Evolutionary conservation across 2,888 invertebrate genomes (phyloP), one percentile per base, ranked within the genome.

Genomic region (Lochmaea crataegi): DNA sequence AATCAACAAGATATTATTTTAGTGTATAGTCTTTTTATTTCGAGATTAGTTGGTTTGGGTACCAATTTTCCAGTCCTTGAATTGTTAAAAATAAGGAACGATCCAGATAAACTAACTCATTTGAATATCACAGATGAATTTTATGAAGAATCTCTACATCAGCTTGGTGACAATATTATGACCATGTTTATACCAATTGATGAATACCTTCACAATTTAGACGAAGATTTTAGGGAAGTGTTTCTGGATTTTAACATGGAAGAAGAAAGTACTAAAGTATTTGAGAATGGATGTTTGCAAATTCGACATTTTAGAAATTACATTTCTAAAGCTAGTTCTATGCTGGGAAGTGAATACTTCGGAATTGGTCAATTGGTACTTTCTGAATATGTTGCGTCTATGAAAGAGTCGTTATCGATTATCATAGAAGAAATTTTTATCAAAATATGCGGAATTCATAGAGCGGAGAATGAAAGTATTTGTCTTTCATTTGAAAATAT

Each of bases 401-500:
- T 94, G 69, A 91, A 91, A 81, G 79, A 80, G 4, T 90, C 91
- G 75, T 90, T 92, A 2, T 86, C 89, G 65, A 86, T 88, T 69
- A 88, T 92, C 68, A 90, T 92, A 14, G 87, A 90, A 64, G 88
- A 89, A 56, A 90, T 94, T 26, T 92, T 93, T 38, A 86, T 84
- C 1, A 90, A 92, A 76, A 89, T 94, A 73, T 90, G 92, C 0
- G 87, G 88, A 61, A 88, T 89, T 38, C 94, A 94, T 80, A 90
- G 90, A 80, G 88, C 87, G 71, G 91, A 92, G 80, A 93, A 94
- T 85, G 86, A 90, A 63, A 89, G 89, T 38, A 94, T 94, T 76
- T 94, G 94, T 82, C 86, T 87, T 1, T 90, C 91, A 79, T 97
- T 96, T 84, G 91, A 94, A 85, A 88, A 88, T 38, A 91, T 97